Evolutionary conservation across 2,888 invertebrate genomes (phyloP).

Genomic region (Caenorhabditis sp.): DNA sequence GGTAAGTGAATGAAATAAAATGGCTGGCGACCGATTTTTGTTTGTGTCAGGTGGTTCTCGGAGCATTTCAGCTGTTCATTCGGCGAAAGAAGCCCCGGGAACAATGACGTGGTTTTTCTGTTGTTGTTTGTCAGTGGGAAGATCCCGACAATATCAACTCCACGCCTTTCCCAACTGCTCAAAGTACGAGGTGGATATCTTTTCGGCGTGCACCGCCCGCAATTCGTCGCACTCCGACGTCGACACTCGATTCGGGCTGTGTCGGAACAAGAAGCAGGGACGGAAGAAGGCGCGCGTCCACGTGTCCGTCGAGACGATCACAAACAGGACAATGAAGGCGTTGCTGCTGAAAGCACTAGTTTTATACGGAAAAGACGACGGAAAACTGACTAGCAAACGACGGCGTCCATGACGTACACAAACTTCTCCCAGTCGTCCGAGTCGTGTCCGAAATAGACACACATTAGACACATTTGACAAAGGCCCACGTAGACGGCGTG

Average conservation of each 20-base stretch:
- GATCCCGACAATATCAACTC: conserved; percentile 11
- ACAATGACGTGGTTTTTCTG: too few relatives aligned
- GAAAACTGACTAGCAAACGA: conserved; percentile 30
- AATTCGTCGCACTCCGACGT: conserved; percentile 1
- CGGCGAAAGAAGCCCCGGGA: not conserved
- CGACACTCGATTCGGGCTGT: conserved; percentile 1
- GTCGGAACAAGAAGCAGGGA: not conserved
- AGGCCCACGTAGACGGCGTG: conserved; percentile 30
- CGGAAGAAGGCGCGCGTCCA: conserved; percentile 18
- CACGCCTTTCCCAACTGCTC: conserved; percentile 25
- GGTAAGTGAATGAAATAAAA: not conserved
- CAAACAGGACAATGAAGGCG: conserved; percentile 13
- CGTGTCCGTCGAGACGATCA: conserved; percentile 13
- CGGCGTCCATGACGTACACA: conserved; percentile 22
- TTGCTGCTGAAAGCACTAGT: conserved; percentile 23
- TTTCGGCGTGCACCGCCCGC: conserved; percentile 1
- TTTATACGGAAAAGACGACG: not conserved
- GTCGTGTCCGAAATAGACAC: conserved; percentile 13
- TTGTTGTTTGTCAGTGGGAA: too few relatives aligned
- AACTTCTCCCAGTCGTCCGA: conserved; percentile 27
- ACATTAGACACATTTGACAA: conserved; percentile 20
- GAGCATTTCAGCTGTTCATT: not conserved
- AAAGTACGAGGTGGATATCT: conserved; percentile 12
- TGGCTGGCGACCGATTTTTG: not conserved
- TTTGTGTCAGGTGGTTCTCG: too few relatives aligned